Conservation (phyloP, 2,113 vertebrate genomes). For the Podilymbus podiceps region DNA sequence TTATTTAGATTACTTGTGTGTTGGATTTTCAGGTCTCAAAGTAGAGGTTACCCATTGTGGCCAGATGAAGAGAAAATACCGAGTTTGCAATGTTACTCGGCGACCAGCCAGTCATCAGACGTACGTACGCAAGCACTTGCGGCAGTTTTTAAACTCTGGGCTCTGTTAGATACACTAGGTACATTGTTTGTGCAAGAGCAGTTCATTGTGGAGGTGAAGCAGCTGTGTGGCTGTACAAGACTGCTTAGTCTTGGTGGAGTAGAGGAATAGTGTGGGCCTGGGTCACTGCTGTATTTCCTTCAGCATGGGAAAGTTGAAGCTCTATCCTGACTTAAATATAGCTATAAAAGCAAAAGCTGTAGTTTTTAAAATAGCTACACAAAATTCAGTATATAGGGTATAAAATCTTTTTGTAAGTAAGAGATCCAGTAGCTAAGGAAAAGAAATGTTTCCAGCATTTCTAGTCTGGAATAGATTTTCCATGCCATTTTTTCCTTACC, state of each 20-base stretch:
- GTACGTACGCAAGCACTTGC: slow-evolving; percentile 72
- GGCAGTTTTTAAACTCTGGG: not conserved
- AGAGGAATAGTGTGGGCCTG: not conserved
- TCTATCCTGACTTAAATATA: not conserved
- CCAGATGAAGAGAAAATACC: slow-evolving; percentile 99
- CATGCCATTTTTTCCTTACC: not conserved
- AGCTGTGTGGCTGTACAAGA: not conserved
- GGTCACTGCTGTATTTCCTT: not conserved
- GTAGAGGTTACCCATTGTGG: slow-evolving; percentile 98
- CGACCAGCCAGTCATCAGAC: slow-evolving; percentile 98
- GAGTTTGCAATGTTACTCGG: slow-evolving; percentile 96
- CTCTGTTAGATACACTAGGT: not conserved
- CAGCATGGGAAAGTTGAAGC: not conserved
- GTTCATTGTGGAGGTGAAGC: not conserved
- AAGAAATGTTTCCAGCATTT: not conserved
- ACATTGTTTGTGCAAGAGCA: not conserved
- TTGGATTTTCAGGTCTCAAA: slow-evolving; percentile 85
- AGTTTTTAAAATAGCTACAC: not conserved
- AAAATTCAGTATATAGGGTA: not conserved
- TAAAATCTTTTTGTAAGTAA: not conserved
- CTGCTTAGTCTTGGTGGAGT: not conserved
- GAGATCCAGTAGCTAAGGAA: not conserved
- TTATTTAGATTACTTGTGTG: not conserved
- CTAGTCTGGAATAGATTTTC: not conserved
- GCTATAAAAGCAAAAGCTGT: not conserved